phyloP scores from a whole-genome alignment of 1,140 invertebrate species.

The Ceratina japonica region DNA sequence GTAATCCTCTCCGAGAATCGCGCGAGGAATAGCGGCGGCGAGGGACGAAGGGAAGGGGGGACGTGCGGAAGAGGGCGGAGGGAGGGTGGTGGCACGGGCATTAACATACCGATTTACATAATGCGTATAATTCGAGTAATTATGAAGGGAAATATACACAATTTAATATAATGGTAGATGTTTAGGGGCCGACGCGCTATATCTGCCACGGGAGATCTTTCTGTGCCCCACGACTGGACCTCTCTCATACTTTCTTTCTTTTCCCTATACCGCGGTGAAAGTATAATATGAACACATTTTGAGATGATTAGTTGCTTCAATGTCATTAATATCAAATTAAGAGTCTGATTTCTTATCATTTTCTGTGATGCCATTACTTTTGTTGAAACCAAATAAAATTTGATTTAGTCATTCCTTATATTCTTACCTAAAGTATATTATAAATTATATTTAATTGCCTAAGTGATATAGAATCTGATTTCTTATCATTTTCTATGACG shows the following conservation, averaged over 20 bases:
- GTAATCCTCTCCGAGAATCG: slow-evolving; percentile 69
- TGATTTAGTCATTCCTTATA: too few species aligned
- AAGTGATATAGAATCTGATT: too few species aligned
- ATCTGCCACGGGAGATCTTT: slow-evolving; percentile 70
- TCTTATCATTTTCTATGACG: too few species aligned
- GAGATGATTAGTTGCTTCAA: too few species aligned
- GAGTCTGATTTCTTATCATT: too few species aligned
- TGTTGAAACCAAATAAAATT: too few species aligned
- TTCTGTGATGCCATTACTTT: too few species aligned
- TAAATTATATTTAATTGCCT: too few species aligned
- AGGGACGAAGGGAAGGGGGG: not conserved
- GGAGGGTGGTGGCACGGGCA: slow-evolving; percentile 48
- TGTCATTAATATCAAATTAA: too few species aligned
- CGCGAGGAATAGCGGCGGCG: slow-evolving; percentile 8
- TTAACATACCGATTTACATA: slow-evolving; percentile 80
- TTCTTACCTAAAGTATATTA: too few species aligned
- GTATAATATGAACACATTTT: too few species aligned
- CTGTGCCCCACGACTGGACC: slow-evolving; percentile 42
- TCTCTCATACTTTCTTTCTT: not conserved
- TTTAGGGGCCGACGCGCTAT: slow-evolving; percentile 69
- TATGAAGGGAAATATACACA: slow-evolving; percentile 80
- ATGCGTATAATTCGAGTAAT: slow-evolving; percentile 80
- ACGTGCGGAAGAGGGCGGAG: not conserved
- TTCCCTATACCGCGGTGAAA: not conserved
- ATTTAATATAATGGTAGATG: slow-evolving; percentile 79